These are phyloP conservation scores for Cydia splendana DNA, from an alignment of 1,140 invertebrate species.

Conservation along the genomic window DNA sequence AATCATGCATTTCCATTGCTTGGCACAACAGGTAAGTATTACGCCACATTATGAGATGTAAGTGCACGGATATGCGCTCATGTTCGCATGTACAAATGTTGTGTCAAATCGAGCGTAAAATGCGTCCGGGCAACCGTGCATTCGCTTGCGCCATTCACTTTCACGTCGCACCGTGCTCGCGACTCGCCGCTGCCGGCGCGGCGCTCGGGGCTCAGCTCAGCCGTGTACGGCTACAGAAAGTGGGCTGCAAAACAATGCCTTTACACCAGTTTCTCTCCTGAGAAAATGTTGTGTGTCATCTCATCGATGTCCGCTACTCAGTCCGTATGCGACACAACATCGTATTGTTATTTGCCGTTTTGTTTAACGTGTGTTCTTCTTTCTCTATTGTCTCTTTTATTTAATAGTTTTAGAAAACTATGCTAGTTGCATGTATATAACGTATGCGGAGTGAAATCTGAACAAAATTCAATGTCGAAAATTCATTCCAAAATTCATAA, in stretches of 20 bases:
- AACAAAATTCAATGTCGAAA: no score
- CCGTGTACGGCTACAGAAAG: conserved; percentile 63
- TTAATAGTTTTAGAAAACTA: conserved; percentile 2
- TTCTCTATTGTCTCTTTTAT: not conserved
- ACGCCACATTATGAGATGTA: conserved; percentile 43
- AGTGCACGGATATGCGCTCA: conserved; percentile 33
- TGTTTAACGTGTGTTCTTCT: conserved; percentile 11
- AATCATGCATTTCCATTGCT: not conserved
- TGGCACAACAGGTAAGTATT: conserved; percentile 35
- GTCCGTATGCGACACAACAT: conserved; percentile 21
- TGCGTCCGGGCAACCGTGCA: conserved; percentile 55
- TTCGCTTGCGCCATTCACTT: conserved; percentile 73
- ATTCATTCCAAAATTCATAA: no score
- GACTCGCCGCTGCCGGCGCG: conserved; percentile 1
- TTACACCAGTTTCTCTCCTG: conserved; percentile 69
- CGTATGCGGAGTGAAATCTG: no score
- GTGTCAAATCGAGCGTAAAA: conserved; percentile 62
- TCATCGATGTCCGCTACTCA: conserved; percentile 37
- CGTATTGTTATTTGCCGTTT: conserved; percentile 14
- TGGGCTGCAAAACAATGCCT: conserved; percentile 73
- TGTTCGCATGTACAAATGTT: conserved; percentile 58
- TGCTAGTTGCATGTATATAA: not conserved
- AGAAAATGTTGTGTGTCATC: conserved; percentile 57
- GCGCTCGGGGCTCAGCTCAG: conserved; percentile 45
- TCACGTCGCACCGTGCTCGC: conserved; percentile 46